phyloP scores from a whole-genome alignment of 1,140 invertebrate genomes.

The Brachionus rubens region DNA sequence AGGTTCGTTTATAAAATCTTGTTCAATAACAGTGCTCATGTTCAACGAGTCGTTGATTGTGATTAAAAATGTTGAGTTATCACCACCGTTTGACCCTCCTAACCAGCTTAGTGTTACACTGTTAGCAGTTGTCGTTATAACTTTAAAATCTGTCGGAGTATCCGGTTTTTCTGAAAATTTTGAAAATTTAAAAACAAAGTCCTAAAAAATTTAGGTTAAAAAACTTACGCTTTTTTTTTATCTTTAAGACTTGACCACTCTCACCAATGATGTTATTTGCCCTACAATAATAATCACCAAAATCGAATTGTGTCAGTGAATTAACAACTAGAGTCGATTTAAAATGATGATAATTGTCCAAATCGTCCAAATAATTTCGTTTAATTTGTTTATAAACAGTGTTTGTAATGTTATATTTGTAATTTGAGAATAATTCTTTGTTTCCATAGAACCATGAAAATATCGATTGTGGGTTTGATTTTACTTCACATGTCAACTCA shows the following conservation, averaged over 20 bases:
- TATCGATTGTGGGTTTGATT: conserved; percentile 37
- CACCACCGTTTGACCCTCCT: conserved; percentile 26
- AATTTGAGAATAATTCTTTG: conserved; percentile 11
- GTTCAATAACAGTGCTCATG: conserved; percentile 16
- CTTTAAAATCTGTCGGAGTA: not conserved
- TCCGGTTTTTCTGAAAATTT: conserved; percentile 27
- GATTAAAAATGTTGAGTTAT: conserved; percentile 17
- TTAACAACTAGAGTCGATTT: conserved; percentile 18
- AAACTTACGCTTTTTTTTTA: conserved; percentile 25
- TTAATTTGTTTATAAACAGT: conserved; percentile 13
- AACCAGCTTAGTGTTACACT: conserved; percentile 20
- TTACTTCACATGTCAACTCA: conserved; percentile 20
- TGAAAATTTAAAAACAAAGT: not conserved
- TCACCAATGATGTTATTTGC: conserved; percentile 40
- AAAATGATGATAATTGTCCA: conserved; percentile 11
- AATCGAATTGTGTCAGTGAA: conserved; percentile 37
- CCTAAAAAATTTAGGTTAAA: not conserved
- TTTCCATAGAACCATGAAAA: conserved; percentile 23
- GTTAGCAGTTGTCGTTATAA: not conserved
- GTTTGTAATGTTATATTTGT: conserved; percentile 44
- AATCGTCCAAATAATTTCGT: not conserved
- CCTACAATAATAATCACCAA: conserved; percentile 20
- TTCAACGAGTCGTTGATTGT: conserved; percentile 28
- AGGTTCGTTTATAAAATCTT: conserved; percentile 9
- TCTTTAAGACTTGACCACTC: not conserved